phyloP scores from a whole-genome alignment of 2,797 vertebrate species.

The Bradypodion pumilum region DNA sequence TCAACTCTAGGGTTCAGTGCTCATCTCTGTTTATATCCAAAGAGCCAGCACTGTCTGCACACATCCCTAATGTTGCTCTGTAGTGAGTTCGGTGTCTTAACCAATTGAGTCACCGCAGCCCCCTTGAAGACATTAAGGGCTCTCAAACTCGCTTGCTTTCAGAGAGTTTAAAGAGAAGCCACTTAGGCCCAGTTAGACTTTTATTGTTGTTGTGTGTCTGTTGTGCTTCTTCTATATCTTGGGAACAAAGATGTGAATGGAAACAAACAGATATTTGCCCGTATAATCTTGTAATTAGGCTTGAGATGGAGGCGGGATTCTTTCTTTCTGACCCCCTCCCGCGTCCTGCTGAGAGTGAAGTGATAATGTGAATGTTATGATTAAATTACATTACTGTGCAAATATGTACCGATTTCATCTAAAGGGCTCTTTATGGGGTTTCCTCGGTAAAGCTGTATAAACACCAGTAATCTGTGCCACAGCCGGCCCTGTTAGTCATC shows the following conservation, averaged over 20 bases:
- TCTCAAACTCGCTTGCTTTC: background rate
- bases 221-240: conserved; percentile 16
- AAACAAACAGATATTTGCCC: background rate
- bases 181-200: background rate
- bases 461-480: conserved; percentile 53
- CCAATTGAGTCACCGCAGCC: no score
- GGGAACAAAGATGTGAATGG: background rate
- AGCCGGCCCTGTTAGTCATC: conserved; percentile 53
- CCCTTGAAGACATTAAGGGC: no score
- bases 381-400: conserved; percentile 65
- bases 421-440: conserved; percentile 46
- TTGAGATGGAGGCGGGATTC: conserved; percentile 41
- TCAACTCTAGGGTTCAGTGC: no score
- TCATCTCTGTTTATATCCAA: no score
- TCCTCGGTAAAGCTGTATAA: conserved; percentile 60
- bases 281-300: conserved; percentile 20
- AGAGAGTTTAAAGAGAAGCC: background rate
- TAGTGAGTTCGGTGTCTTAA: no score
- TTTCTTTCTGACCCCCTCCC: conserved; percentile 38
- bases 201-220: background rate
- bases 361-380: conserved; percentile 52
- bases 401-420: conserved; percentile 67
- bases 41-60: no score
- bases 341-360: conserved; percentile 45
- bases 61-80: no score